Base-by-base conservation (phyloP, 2,113 vertebrate genomes). In the Erpornis zantholeuca region DNA sequence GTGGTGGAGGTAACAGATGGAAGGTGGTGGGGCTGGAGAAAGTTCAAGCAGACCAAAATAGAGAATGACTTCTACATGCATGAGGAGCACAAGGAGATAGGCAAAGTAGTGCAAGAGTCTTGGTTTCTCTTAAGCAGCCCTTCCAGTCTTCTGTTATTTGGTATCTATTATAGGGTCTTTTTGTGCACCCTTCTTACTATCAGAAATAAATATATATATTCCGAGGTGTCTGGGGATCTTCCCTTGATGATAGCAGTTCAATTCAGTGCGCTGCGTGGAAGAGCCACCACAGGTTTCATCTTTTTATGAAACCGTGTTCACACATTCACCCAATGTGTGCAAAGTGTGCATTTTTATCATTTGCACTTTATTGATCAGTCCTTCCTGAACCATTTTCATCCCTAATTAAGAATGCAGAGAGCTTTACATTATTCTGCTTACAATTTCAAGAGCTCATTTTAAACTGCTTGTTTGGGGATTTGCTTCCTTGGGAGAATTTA, bases 391-490 rank as follows among this genome's bases (percentile, higher is more conserved):
- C 53, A 5, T 94, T 94, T 95, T 91, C 23, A 35, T 42, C 53
- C 70, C 57, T 82, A 69, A 89, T 89, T 89, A 76, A 87, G 64
- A 64, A 94, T 93, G 86, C 83, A 90, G 82, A 94, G 86, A 69
- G 73, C 73, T 96, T 92, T 84, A 60, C 45, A 25, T 87, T 92
- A 87, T 87, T 91, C 70, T 2, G 23, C 45, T 84, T 94, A 44
- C 0, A 0, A 83, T 88, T 63, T 96, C 85, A 73, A 90, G 85
- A 81, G 76, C 71, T 93, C 85, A 78, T 94, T 92, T 96, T 94
- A 36, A n/a, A n/a, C 71, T 85, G 31, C 71, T 77, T 96, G 75
- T 90, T 95, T 89, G 81, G 90, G 92, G 91, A 93, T 96, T 97
- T 93, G 45, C 79, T 96, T 94, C 54, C 82, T 93, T 95, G 76